phyloP scores from a whole-genome alignment of 2,113 vertebrate species.

The Melanerpes formicivorus region DNA sequence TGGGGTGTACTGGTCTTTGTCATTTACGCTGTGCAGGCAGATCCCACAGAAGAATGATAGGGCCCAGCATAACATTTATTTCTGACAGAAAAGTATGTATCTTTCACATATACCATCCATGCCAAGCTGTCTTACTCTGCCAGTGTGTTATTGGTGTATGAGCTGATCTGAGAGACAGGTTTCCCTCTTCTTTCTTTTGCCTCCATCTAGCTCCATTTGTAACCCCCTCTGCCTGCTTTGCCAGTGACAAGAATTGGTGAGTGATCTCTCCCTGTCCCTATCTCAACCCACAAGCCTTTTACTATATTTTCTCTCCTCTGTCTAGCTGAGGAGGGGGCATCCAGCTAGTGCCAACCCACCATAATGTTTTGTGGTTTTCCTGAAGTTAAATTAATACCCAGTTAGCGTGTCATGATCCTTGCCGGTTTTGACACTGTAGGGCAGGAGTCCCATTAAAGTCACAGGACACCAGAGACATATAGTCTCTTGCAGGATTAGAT shows the following conservation, averaged over 20 bases:
- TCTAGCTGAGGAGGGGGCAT: not conserved
- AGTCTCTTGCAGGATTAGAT: not conserved
- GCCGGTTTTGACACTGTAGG: not conserved
- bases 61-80: not conserved
- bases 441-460: not conserved
- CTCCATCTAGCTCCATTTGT: not conserved
- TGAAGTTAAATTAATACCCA: not conserved
- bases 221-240: not conserved
- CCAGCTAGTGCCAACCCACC: not conserved
- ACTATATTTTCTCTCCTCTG: not conserved
- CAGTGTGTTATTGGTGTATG: not conserved
- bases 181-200: not conserved
- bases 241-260: accelerated
- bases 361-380: accelerated
- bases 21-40: not conserved
- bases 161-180: not conserved
- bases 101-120: not conserved
- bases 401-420: not conserved
- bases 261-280: not conserved
- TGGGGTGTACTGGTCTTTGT: not conserved
- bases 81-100: not conserved
- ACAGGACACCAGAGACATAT: not conserved
- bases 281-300: not conserved
- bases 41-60: not conserved
- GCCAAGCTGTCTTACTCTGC: not conserved